These are phyloP conservation scores for Gallinago stenura DNA, from an alignment of 2,797 vertebrate genomes.

Conservation along the genomic window DNA sequence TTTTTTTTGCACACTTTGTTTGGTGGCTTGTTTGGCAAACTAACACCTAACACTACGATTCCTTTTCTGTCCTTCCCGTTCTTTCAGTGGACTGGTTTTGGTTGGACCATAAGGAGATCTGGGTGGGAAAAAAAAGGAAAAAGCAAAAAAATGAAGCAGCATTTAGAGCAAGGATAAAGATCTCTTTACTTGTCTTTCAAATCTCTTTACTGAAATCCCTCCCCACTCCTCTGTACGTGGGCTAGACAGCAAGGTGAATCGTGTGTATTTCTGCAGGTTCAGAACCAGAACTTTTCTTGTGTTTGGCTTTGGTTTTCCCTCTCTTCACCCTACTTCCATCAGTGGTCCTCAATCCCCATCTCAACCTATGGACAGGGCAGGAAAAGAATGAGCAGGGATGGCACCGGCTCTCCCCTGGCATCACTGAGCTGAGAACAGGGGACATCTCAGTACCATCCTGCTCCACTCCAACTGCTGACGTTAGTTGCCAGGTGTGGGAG, in stretches of 20 bases:
- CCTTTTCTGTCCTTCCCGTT: not conserved
- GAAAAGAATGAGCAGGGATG: not conserved
- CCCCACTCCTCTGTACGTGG: not conserved
- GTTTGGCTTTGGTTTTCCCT: not conserved
- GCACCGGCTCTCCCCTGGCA: fast-evolving
- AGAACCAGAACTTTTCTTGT: not conserved
- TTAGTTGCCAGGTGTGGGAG: not conserved
- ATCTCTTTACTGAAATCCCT: not conserved
- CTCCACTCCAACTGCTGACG: not conserved
- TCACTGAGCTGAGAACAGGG: not conserved
- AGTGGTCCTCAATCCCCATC: not conserved
- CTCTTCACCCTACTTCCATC: not conserved
- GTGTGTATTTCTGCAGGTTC: not conserved
- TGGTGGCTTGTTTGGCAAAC: not conserved
- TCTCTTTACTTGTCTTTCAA: not conserved
- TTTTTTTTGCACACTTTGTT: not conserved
- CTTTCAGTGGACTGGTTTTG: not conserved
- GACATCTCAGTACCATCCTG: not conserved
- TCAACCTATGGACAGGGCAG: not conserved
- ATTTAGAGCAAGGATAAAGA: not conserved
- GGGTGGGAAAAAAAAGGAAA: not conserved
- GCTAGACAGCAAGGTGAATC: not conserved
- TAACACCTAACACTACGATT: not conserved
- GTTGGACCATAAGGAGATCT: not conserved
- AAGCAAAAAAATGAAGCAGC: not conserved